Base-by-base conservation (phyloP, 1,140 invertebrate genomes). In the Oncopodura yosiiana region DNA sequence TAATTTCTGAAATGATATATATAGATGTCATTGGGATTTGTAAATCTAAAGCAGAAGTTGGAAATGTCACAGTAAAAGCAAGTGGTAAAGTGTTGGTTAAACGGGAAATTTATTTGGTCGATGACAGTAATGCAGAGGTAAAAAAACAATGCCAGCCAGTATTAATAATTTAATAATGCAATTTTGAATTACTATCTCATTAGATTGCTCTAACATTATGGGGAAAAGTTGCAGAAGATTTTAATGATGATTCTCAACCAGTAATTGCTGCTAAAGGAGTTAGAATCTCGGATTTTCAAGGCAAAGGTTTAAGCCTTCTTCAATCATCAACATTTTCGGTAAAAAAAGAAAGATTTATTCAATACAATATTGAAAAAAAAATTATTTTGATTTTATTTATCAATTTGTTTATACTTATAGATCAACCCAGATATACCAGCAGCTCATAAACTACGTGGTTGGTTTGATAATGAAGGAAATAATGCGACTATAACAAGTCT, bases 1-100 rank as follows among this genome's bases (percentile, higher is more conserved):
- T 6, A 48, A 16, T 48, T 3, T 48, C 18, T 29, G 5, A 32
- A 34, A 8, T 27, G 27, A 29, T 4, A 16, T 64, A 72, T 75
- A 45, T 68, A 85, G 94, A 99, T 79, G 73, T 96, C 1, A 81
- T 97, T 70, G 94, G 88, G 42, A 79, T 99, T 23, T 88, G 88
- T 61, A 91, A 89, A 67, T 73, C 73, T 27, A 74, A 74, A 3
- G 71, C 73, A 3, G 92, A 96, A 59, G 30, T 93, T 8, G 73
- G 78, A 54, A 77, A 77, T 3, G 74, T 99, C 14, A 79, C 78
- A 9, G 78, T 82, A 3, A 80, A 77, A 66, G 79, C 77, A 43
- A 84, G 82, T 0, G 83, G 85, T 29, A 83, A 80, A 66, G 86
- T 94, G 71, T 73, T 97, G 2, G 85, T 81, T 57, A 99, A 99